Evolutionary conservation across 2,888 invertebrate genomes (phyloP).

Genomic region (Neria commutata): DNA sequence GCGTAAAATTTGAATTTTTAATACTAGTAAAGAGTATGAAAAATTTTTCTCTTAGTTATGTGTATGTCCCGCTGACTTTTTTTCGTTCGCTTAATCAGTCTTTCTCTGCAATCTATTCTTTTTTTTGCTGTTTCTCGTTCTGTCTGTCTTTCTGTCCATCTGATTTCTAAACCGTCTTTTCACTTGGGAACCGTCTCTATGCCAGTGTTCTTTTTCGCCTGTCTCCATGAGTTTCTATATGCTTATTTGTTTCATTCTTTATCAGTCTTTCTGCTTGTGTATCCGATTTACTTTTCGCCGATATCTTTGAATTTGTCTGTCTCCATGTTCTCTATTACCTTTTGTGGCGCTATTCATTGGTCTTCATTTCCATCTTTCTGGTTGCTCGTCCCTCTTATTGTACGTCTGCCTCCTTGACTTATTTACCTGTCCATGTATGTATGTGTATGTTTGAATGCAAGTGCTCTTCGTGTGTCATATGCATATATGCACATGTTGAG

Average conservation of each 20-base stretch:
- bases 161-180: too few species aligned
- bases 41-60: not conserved
- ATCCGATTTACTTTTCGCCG: too few species aligned
- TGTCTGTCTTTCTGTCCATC: not conserved
- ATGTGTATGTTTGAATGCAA: conserved; percentile 7
- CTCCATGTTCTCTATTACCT: too few species aligned
- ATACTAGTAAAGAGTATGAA: not conserved
- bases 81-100: not conserved
- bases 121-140: not conserved
- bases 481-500: conserved; percentile 35
- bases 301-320: too few species aligned
- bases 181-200: too few species aligned
- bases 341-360: too few species aligned
- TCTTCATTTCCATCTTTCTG: too few species aligned
- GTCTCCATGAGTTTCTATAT: too few species aligned
- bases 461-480: conserved; percentile 22
- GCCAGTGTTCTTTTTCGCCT: too few species aligned
- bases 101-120: not conserved
- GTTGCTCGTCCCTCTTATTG: too few species aligned
- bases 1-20: not conserved
- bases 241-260: too few species aligned
- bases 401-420: conserved; percentile 10
- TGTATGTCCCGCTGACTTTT: not conserved
- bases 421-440: not conserved
- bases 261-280: too few species aligned